Conservation (phyloP, 2,797 vertebrate genomes). For the Sebastes minor region DNA sequence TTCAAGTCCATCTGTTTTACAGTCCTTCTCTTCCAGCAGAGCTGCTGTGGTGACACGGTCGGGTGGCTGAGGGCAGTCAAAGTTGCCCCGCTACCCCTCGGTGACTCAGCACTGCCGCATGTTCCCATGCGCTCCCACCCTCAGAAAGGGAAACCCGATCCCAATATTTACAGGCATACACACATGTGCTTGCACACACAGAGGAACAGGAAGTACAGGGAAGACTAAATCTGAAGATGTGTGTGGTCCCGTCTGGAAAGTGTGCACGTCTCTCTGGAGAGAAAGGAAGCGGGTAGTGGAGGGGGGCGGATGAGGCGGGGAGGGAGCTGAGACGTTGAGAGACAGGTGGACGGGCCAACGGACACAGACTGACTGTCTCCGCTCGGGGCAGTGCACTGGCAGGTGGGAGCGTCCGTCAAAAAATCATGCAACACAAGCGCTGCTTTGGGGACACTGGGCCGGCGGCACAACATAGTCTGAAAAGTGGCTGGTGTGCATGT, state of each 20-base stretch:
- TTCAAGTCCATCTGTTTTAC: neutral
- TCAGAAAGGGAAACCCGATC: conserved; percentile 72
- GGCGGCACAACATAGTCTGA: neutral
- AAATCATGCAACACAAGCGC: conserved; percentile 16
- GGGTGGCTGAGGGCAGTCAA: conserved; percentile 25
- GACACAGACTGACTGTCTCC: conserved; percentile 75
- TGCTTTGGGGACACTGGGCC: neutral
- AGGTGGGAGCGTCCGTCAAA: conserved; percentile 79
- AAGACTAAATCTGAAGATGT: conserved; percentile 73
- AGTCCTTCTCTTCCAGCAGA: neutral
- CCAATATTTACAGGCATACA: conserved; percentile 74
- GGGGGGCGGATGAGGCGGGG: conserved; percentile 15
- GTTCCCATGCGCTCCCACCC: conserved; percentile 73
- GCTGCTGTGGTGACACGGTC: conserved; percentile 7
- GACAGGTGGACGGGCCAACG: conserved; percentile 79
- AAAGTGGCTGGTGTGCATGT: neutral
- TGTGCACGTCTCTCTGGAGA: conserved; percentile 50
- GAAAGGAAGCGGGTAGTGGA: conserved; percentile 3
- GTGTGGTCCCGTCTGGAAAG: conserved; percentile 79
- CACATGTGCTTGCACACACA: conserved; percentile 52
- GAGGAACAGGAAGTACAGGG: conserved; percentile 66
- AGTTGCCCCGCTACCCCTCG: conserved; percentile 50
- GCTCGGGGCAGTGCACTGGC: conserved; percentile 47
- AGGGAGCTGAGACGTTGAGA: conserved; percentile 64
- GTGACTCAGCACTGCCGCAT: conserved; percentile 78